These are phyloP conservation scores for Mycteria americana DNA, from an alignment of 2,797 vertebrate species.

Conservation along the genomic window DNA sequence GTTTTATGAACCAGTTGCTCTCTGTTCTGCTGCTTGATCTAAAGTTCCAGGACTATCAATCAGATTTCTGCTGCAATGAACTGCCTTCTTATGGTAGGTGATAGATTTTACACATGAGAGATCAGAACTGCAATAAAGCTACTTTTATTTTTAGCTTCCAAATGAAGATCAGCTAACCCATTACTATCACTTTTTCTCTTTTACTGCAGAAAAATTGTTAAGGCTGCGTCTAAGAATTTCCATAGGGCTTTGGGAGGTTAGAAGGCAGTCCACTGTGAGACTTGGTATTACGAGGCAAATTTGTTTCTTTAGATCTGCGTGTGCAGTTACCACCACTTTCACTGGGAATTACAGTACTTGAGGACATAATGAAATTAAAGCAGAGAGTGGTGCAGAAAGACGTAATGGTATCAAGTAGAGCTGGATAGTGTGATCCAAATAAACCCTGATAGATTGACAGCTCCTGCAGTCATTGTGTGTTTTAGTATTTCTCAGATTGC, in stretches of 20 bases:
- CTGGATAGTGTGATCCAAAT: neutral
- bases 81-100: conserved; percentile 51
- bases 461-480: neutral
- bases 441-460: neutral
- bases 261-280: conserved; percentile 49
- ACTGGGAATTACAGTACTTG: neutral
- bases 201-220: conserved; percentile 53
- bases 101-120: conserved; percentile 70
- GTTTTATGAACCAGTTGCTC: conserved; percentile 68
- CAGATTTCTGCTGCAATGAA: conserved; percentile 65
- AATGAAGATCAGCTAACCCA: conserved; percentile 60
- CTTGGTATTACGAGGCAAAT: conserved; percentile 31
- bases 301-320: conserved; percentile 38
- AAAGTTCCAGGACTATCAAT: conserved; percentile 57
- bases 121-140: conserved; percentile 65
- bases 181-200: conserved; percentile 57
- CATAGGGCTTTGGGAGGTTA: conserved; percentile 49
- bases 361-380: conserved; percentile 46
- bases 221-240: conserved; percentile 63
- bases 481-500: conserved; percentile 18
- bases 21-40: conserved; percentile 64
- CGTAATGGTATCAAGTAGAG: neutral
- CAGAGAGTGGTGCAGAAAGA: neutral
- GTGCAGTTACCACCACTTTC: neutral
- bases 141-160: conserved; percentile 70